Conservation (phyloP, 2,888 invertebrate species). For the Ethmia dodecea region DNA sequence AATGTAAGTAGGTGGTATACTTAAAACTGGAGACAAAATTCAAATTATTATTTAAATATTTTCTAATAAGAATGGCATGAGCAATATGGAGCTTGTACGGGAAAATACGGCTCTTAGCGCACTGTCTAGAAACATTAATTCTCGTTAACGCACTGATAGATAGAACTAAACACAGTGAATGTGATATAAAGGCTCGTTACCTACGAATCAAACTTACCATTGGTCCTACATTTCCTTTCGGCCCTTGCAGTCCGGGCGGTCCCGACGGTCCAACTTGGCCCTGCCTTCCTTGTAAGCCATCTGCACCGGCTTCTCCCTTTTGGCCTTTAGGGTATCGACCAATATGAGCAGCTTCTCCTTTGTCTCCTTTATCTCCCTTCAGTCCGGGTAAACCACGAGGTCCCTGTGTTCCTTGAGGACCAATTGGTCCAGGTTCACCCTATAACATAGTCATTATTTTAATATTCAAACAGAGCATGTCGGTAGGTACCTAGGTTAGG, state of each 20-base stretch:
- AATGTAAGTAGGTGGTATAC: no score
- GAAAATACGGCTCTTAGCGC: no score
- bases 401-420: constrained; percentile 83
- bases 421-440: constrained; percentile 86
- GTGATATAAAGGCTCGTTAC: no score
- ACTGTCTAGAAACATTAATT: no score
- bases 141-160: no score
- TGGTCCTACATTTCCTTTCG: constrained; percentile 79
- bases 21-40: no score
- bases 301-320: constrained; percentile 89
- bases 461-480: neutral
- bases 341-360: constrained; percentile 88
- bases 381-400: constrained; percentile 85
- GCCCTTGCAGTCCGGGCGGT: constrained; percentile 75
- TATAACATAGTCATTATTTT: constrained; percentile 32
- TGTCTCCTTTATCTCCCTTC: constrained; percentile 83
- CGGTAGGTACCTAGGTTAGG: no score
- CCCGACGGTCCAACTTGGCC: constrained; percentile 82
- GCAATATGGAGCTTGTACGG: no score
- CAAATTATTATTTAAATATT: no score
- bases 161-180: no score
- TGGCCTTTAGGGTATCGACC: constrained; percentile 86
- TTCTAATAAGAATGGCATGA: no score
- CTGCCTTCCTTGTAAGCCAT: constrained; percentile 82
- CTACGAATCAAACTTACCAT: constrained; percentile 59